Evolutionary conservation across 2,888 invertebrate genomes (phyloP).

Genomic region (Anticlea derivata): DNA sequence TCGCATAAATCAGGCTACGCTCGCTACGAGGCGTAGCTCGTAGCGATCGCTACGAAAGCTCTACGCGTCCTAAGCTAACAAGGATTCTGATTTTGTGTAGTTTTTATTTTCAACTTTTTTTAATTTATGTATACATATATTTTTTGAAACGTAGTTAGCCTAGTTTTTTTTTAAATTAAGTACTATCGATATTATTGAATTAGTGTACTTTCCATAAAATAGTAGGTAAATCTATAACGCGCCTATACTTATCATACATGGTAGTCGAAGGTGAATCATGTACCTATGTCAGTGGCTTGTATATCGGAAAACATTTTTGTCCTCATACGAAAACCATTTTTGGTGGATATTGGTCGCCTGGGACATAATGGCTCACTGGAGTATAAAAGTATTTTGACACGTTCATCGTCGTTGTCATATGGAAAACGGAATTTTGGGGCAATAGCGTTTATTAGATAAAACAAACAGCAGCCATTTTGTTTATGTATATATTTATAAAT

Average conservation of each 20-base stretch:
- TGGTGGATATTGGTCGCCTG: conserved; percentile 8
- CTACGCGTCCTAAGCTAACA: conserved; percentile 17
- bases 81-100: neutral
- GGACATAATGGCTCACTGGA: conserved; percentile 8
- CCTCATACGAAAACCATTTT: conserved; percentile 12
- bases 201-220: too few relatives aligned
- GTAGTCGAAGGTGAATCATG: too few relatives aligned
- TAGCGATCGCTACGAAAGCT: conserved; percentile 21
- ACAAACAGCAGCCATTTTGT: too few relatives aligned
- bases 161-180: too few relatives aligned
- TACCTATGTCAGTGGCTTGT: neutral
- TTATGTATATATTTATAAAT: too few relatives aligned
- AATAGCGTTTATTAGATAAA: too few relatives aligned
- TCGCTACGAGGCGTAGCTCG: conserved; percentile 18
- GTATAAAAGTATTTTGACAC: conserved; percentile 17
- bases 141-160: too few relatives aligned
- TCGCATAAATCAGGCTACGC: conserved; percentile 11
- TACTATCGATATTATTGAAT: too few relatives aligned
- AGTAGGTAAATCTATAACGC: too few relatives aligned
- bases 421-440: too few relatives aligned
- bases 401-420: neutral
- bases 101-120: neutral
- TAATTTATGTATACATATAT: neutral
- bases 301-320: conserved; percentile 19
- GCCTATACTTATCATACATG: too few relatives aligned